A percentile compares a stretch with the other conserved stretches of the same genome.
Conservation (phyloP, 1,140 invertebrate genomes). For the Dendrolimus kikuchii region DNA sequence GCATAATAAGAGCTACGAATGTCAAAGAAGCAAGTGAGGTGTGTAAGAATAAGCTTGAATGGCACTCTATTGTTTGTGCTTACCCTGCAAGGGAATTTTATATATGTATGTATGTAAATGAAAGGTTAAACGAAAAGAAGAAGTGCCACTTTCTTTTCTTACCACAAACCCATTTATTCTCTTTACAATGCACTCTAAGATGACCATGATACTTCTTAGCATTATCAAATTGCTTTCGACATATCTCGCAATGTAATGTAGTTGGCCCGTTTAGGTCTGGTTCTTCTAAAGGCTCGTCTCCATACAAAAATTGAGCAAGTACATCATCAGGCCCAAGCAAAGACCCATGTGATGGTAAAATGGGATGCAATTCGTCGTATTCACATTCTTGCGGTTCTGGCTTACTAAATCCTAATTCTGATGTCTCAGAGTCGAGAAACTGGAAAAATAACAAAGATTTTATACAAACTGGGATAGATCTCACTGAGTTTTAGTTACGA, state of each 20-base stretch:
- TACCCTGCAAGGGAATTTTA: too few relatives aligned
- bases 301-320: slow-evolving; percentile 47
- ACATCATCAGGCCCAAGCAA: slow-evolving; percentile 48
- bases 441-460: slow-evolving; percentile 19
- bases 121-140: too few relatives aligned
- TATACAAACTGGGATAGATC: not conserved
- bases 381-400: slow-evolving; percentile 30
- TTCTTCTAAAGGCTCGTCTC: slow-evolving; percentile 52
- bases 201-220: slow-evolving; percentile 65
- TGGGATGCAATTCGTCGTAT: slow-evolving; percentile 33
- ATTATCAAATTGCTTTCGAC: slow-evolving; percentile 59
- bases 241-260: slow-evolving; percentile 58
- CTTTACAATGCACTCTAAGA: slow-evolving; percentile 57
- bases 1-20: too few relatives aligned
- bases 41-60: too few relatives aligned
- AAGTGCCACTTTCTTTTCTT: slow-evolving; percentile 7
- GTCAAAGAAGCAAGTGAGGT: too few relatives aligned
- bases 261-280: slow-evolving; percentile 59
- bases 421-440: slow-evolving; percentile 46
- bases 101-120: too few relatives aligned
- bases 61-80: too few relatives aligned
- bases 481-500: slow-evolving; percentile 1
- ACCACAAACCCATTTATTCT: slow-evolving; percentile 63
- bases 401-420: slow-evolving; percentile 32
- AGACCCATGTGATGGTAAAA: slow-evolving; percentile 29